Evolutionary conservation across 2,113 vertebrate genomes (phyloP).

Genomic region (Alethe diademata): DNA sequence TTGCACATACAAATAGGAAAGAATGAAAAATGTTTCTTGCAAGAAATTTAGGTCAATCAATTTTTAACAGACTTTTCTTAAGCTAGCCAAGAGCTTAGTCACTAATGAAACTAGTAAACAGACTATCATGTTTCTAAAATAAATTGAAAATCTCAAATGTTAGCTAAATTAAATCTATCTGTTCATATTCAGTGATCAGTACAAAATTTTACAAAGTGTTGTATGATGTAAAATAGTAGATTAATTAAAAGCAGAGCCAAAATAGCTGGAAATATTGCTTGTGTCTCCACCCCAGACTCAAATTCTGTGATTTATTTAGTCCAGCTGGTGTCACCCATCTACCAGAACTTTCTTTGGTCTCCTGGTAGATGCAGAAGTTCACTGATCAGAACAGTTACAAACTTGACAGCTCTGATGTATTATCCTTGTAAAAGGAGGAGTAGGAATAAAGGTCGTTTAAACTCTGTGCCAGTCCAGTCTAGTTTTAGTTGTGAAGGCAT

Average conservation of each 20-base stretch:
- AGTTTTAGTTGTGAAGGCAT: background rate
- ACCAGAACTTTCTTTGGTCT: background rate
- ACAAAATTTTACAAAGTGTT: background rate
- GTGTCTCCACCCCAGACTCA: background rate
- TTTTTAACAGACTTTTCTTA: slow-evolving; percentile 32
- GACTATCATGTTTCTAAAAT: background rate
- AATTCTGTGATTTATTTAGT: background rate
- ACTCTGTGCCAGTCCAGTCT: rapidly evolving
- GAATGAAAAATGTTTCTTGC: background rate
- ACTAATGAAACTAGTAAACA: slow-evolving; percentile 26
- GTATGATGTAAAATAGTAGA: background rate
- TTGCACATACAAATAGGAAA: background rate
- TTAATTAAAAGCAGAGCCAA: background rate
- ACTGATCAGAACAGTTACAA: background rate
- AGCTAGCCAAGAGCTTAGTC: background rate
- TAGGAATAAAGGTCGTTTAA: background rate
- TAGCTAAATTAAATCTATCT: background rate
- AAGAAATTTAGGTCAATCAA: slow-evolving; percentile 34
- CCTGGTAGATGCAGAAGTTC: background rate
- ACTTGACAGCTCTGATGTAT: background rate
- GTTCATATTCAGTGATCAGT: background rate
- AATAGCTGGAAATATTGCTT: background rate
- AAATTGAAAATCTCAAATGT: background rate
- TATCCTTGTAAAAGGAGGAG: background rate
- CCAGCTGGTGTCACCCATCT: background rate